Base-by-base conservation (phyloP, 2,888 invertebrate species). In the Mimachlamys varia region DNA sequence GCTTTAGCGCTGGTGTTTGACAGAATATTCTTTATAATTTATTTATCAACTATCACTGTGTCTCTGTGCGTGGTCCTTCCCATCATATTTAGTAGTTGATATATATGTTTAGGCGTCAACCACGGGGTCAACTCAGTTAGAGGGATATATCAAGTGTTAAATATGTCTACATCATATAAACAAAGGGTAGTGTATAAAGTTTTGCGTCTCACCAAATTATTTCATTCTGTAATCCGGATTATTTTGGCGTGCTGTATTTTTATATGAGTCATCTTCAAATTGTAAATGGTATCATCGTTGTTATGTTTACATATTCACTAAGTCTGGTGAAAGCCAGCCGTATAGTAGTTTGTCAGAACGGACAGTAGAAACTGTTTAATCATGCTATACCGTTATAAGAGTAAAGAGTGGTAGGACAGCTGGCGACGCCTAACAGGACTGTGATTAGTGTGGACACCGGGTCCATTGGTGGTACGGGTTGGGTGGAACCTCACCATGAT, bases 1-100 rank as follows among this genome's bases (percentile, higher is more conserved):
- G 95, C 95, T 7, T 94, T 96, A 49, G 96, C 96, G 0, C 93
- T 96, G n/a, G 95, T 96, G 89, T 94, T 96, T 88, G 96, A 96
- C 93, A 92, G 96, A 89, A 94, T 96, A 87, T 96, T 96, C 92
- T 96, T 96, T 94, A 94, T 95, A 90, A 92, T 96, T 89, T 96
- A 96, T 90, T 92, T 96, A 37, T 92, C 94, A 62, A 94, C 95
- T 37, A 96, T 96, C 88, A 90, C 95, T 55, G 94, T 95, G 12
- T 96, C 96, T 17, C 93, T 96, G 89, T 93, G 94, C 76, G 95
- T 95, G n/a, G 94, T 95, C 38, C 91, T 95, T 92, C 94, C 95
- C 22, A 94, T 95, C 55, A 95, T 95, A 50, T 94, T 94, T 92
- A 92, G 88, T 62, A 91, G 90, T 89, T 90, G 90, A 90, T 27